phyloP scores from a whole-genome alignment of 2,888 invertebrate species.

The Drosophila tanythrix region DNA sequence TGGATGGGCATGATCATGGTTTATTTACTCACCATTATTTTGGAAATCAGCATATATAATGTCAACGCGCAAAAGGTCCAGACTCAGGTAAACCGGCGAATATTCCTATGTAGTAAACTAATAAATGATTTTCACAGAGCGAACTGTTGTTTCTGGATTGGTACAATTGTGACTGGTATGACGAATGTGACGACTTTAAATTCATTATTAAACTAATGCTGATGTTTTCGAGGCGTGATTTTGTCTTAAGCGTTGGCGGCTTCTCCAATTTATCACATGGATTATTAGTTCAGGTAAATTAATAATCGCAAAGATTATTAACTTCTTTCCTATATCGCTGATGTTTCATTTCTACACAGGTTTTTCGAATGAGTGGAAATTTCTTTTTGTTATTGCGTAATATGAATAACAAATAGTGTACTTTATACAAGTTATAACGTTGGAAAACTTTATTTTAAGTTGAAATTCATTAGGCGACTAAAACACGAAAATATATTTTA shows the following conservation, averaged over 20 bases:
- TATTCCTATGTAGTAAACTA: not conserved
- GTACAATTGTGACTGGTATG: constrained; percentile 80
- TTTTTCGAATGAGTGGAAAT: constrained; percentile 77
- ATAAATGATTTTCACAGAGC: constrained; percentile 52
- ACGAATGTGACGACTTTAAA: constrained; percentile 73
- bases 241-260: constrained; percentile 72
- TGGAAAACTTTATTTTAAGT: constrained; percentile 73
- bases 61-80: constrained; percentile 67
- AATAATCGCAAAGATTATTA: not conserved
- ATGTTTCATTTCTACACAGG: constrained; percentile 37
- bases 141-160: constrained; percentile 68
- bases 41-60: constrained; percentile 69
- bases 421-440: constrained; percentile 75
- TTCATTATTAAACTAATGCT: constrained; percentile 76
- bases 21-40: constrained; percentile 59
- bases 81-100: constrained; percentile 44
- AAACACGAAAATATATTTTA: constrained; percentile 64
- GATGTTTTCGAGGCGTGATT: constrained; percentile 61
- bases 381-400: constrained; percentile 75
- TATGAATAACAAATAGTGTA: constrained; percentile 63
- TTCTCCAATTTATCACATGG: constrained; percentile 75
- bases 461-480: constrained; percentile 70
- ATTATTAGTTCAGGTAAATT: constrained; percentile 71
- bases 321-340: too few relatives aligned
- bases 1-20: constrained; percentile 70